Evolutionary conservation across 1,140 invertebrate species (phyloP), one percentile per base, ranked within the genome.

Genomic region (Heterodera carotae): DNA sequence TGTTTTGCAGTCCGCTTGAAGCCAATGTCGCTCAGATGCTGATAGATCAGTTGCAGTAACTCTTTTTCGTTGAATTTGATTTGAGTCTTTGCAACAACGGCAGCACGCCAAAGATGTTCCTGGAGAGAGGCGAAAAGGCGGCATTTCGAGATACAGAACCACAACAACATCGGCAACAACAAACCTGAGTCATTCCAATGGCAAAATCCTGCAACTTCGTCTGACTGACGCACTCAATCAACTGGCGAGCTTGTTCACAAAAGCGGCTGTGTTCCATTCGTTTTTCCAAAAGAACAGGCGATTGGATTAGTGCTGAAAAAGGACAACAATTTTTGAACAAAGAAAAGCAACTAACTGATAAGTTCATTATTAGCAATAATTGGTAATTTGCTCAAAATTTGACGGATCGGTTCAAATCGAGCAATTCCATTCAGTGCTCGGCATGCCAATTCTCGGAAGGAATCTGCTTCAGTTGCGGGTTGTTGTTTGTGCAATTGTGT

Each of bases 381-480:
- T 6, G 95, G 94, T 62, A 99, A 90, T 89, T 98, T 97, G 83
- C 94, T 93, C 67, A 98, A 93, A 82, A 99, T 97, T 90, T 98
- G 96, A 12, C 93, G 89, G 0, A 98, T 94, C 64, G 93, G 94
- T 87, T 95, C 93, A 79, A 93, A 94, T 33, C 95, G 90, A 4
- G 95, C 93, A 36, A 98, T 89, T 2, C 96, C 97, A 72, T 93
- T 93, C 25, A 98, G 90, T 3, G 95, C 94, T 82, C 94, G 91
- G 86, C 87, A 85, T 48, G 81, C 75, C 34, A 80, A 66, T 90
- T 82, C 95, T 96, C 2, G 96, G 94, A 98, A 93, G 60, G 92
- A 92, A 89, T 98, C 96, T 4, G 96, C 96, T 90, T 98, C 96
- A 1, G 94, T 97, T 31, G 98, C 94, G 0, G 96, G 96, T 15